Percentiles rank a stretch among this genome's conserved stretches.
Conservation (phyloP, 1,140 invertebrate species). For the Trichonephila inaurata region DNA sequence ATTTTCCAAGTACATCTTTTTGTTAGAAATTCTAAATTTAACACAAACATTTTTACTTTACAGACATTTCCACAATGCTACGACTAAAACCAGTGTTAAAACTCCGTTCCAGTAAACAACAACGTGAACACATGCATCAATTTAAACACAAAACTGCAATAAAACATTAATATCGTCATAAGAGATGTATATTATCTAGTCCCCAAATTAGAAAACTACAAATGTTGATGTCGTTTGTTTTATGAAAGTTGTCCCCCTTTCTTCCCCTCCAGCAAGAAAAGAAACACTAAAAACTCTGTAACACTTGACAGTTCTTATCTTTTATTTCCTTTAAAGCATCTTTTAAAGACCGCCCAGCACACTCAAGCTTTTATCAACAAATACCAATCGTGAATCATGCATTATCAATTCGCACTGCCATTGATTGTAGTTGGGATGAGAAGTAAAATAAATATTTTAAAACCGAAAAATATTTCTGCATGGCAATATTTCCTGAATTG, state of each 20-base stretch:
- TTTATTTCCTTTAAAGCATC: background rate
- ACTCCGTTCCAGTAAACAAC: no score
- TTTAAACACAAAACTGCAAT: no score
- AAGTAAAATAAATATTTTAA: background rate
- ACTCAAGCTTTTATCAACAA: conserved; percentile 2
- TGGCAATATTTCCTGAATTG: no score
- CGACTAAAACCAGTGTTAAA: no score
- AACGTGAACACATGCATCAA: no score
- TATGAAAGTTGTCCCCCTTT: background rate
- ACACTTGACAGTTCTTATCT: conserved; percentile 2
- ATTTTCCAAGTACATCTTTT: no score
- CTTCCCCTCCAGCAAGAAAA: no score
- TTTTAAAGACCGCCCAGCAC: background rate
- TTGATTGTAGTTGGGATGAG: background rate
- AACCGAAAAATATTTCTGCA: no score
- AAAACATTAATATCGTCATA: no score
- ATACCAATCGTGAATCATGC: conserved; percentile 22
- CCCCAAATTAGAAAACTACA: background rate
- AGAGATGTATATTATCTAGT: background rate
- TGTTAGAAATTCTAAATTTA: no score
- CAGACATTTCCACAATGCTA: no score
- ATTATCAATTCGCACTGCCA: conserved; percentile 19
- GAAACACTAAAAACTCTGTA: background rate
- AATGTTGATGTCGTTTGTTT: background rate
- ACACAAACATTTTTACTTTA: no score